These are phyloP conservation scores for Alligator sinensis DNA, from an alignment of 2,113 vertebrate genomes.

Conservation along the genomic window DNA sequence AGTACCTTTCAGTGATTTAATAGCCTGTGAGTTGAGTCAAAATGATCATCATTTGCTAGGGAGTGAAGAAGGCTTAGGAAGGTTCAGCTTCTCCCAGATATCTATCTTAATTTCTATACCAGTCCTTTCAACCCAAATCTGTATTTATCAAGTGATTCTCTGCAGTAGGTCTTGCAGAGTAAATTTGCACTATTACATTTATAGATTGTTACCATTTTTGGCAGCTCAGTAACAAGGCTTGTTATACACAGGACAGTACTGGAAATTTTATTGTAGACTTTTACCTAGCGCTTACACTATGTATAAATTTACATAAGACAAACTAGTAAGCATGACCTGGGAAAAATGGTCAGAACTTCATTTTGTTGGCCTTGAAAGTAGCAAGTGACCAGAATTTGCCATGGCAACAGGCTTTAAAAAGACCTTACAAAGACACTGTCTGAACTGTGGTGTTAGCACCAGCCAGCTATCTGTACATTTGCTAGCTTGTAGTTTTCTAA, in stretches of 20 bases:
- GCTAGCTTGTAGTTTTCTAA: constrained; percentile 91
- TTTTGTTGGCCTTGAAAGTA: constrained; percentile 81
- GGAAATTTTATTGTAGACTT: constrained; percentile 84
- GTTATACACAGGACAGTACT: constrained; percentile 80
- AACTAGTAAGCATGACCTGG: constrained; percentile 80
- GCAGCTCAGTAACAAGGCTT: constrained; percentile 83
- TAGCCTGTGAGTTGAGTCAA: constrained; percentile 87
- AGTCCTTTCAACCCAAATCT: constrained; percentile 74
- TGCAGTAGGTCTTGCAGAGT: constrained; percentile 76
- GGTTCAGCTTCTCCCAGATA: constrained; percentile 80
- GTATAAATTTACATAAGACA: constrained; percentile 86
- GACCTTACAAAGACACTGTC: constrained; percentile 86
- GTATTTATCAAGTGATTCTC: constrained; percentile 79
- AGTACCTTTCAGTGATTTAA: constrained; percentile 86
- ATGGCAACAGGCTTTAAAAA: constrained; percentile 85
- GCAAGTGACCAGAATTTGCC: constrained; percentile 80
- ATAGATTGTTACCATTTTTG: constrained; percentile 81
- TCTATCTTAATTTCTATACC: constrained; percentile 72
- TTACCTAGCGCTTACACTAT: constrained; percentile 86
- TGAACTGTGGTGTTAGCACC: constrained; percentile 87
- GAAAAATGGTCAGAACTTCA: constrained; percentile 80
- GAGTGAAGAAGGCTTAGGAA: constrained; percentile 78
- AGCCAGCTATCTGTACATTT: constrained; percentile 89
- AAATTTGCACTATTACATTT: constrained; percentile 86
- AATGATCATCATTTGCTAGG: constrained; percentile 80